Conservation (phyloP, 2,113 vertebrate genomes). For the Opisthocomus hoazin region DNA sequence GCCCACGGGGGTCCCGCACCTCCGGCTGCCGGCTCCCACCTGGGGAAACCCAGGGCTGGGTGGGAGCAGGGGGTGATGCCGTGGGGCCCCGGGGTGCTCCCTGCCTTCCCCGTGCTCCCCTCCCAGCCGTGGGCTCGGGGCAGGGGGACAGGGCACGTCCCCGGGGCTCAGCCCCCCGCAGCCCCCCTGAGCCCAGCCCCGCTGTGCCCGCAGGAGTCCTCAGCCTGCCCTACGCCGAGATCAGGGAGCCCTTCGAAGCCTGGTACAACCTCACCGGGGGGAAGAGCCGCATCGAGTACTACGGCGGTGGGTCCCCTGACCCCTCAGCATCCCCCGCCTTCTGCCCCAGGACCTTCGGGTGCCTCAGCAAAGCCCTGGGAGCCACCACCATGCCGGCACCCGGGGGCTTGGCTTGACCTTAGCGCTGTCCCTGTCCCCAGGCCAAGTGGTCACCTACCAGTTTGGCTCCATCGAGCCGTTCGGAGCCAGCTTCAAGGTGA, state of each 20-base stretch:
- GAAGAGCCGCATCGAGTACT: conserved; percentile 74
- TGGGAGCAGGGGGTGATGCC: neutral
- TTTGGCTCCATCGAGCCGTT: conserved; percentile 60
- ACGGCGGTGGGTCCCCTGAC: conserved; percentile 36
- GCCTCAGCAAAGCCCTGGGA: neutral
- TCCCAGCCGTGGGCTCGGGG: rapidly evolving
- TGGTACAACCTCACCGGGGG: conserved; percentile 73
- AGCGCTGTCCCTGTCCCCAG: neutral
- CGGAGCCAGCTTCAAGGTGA: conserved; percentile 72
- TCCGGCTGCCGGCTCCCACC: neutral
- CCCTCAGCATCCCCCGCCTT: neutral
- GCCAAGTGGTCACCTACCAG: conserved; percentile 76
- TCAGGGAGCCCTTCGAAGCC: conserved; percentile 81
- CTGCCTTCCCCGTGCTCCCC: neutral
- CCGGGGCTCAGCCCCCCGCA: rapidly evolving
- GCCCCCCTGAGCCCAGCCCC: too few species aligned
- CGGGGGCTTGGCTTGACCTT: neutral
- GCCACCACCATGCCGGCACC: neutral
- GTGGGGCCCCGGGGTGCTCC: rapidly evolving
- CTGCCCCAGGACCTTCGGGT: neutral
- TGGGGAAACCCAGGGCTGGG: rapidly evolving
- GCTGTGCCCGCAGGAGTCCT: conserved; percentile 61
- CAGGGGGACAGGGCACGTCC: neutral
- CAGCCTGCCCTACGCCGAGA: conserved; percentile 77
- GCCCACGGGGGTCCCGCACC: neutral